Evolutionary conservation across 2,888 invertebrate genomes (phyloP).

Genomic region (Pasiphila rectangulata): DNA sequence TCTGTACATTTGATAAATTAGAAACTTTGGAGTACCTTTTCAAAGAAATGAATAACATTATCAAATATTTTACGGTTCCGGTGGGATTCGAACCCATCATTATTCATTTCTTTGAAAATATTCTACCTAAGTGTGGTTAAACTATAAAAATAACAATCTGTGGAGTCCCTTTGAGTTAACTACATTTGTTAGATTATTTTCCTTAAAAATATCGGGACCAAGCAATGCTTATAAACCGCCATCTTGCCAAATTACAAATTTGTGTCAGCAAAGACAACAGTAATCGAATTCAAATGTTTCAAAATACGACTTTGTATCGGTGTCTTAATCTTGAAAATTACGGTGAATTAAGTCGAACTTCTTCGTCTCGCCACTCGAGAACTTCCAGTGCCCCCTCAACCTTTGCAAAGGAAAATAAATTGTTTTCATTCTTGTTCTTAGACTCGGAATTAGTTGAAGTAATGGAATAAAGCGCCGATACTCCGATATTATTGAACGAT

Average conservation of each 20-base stretch:
- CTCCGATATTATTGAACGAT: conserved; percentile 35
- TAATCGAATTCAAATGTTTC: background rate
- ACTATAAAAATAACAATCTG: too few species aligned
- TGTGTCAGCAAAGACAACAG: background rate
- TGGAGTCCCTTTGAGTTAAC: too few species aligned
- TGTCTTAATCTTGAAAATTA: background rate
- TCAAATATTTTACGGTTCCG: too few species aligned
- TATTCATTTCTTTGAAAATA: too few species aligned
- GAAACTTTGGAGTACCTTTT: too few species aligned
- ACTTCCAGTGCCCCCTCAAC: background rate
- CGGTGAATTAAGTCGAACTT: background rate
- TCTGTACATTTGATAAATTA: too few species aligned
- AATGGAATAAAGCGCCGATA: conserved; percentile 31
- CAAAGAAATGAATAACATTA: too few species aligned
- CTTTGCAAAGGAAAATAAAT: conserved; percentile 11
- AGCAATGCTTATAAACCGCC: too few species aligned
- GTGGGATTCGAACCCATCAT: too few species aligned
- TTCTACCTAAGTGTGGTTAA: too few species aligned
- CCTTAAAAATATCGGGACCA: too few species aligned
- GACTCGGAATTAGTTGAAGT: conserved; percentile 22
- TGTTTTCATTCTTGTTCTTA: conserved; percentile 16
- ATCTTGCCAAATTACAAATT: background rate
- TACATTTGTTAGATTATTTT: too few species aligned
- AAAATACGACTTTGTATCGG: background rate
- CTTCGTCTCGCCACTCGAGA: conserved; percentile 4